Evolutionary conservation across 64 coral and sea anemone species (phyloP).

Genomic region (Platygyra sinensis): DNA sequence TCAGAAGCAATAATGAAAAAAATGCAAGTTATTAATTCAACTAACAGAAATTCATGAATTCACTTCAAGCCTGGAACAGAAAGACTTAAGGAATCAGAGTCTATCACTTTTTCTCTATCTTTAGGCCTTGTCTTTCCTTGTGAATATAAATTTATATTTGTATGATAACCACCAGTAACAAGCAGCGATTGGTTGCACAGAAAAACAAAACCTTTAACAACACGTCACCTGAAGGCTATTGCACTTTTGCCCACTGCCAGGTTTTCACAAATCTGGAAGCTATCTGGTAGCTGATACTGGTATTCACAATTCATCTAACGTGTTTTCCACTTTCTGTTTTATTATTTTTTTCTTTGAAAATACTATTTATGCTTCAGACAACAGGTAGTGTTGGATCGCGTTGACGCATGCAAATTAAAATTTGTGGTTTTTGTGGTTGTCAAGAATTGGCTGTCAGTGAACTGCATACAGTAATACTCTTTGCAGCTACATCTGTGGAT

Average conservation of each 20-base stretch:
- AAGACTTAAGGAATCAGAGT: too few relatives aligned
- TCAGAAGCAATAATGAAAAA: too few relatives aligned
- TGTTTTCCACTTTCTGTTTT: background rate
- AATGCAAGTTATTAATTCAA: too few relatives aligned
- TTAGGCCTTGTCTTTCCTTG: background rate
- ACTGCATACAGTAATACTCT: background rate
- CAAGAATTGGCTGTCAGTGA: background rate
- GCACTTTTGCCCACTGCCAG: too few relatives aligned
- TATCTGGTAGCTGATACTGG: background rate
- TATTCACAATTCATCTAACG: background rate
- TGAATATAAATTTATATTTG: background rate
- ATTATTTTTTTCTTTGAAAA: too few relatives aligned
- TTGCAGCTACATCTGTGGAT: background rate
- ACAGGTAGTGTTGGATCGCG: background rate
- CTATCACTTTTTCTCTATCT: too few relatives aligned
- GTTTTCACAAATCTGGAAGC: background rate
- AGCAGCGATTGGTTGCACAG: background rate
- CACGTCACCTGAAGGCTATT: background rate
- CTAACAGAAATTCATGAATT: too few relatives aligned
- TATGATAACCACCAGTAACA: background rate
- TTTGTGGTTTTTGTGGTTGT: background rate
- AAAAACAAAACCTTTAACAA: background rate
- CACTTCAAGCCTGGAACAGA: too few relatives aligned
- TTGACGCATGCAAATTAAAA: slow-evolving; percentile 5
- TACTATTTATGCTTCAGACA: background rate